These are phyloP conservation scores for Noturus placidus DNA, from an alignment of 2,113 vertebrate species.

Conservation along the genomic window DNA sequence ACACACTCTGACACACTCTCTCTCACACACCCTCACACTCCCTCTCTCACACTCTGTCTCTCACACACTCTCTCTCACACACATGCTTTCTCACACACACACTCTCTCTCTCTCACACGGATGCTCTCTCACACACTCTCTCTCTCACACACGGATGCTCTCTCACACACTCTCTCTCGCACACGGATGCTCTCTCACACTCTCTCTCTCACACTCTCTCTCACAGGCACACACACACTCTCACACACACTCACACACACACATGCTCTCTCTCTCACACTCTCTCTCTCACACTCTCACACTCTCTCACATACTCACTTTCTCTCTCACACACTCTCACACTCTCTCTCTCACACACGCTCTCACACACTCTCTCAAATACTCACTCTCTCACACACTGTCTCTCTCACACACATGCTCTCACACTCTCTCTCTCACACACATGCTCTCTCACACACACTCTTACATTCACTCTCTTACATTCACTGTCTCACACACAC, in stretches of 20 bases:
- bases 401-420: neutral
- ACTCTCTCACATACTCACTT: neutral
- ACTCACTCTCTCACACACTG: too few species aligned
- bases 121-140: neutral
- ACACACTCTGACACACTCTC: neutral
- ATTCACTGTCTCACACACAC: neutral
- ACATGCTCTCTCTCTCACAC: too few species aligned
- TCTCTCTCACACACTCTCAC: too few species aligned
- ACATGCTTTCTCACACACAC: neutral
- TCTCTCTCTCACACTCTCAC: neutral
- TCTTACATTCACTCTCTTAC: too few species aligned
- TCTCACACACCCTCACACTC: neutral
- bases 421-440: neutral
- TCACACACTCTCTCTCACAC: neutral
- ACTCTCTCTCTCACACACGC: too few species aligned
- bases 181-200: too few species aligned
- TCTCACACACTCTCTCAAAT: neutral
- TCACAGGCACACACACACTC: neutral
- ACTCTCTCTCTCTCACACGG: too few species aligned
- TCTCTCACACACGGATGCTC: too few species aligned
- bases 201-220: neutral
- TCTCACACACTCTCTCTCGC: too few species aligned
- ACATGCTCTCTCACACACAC: neutral
- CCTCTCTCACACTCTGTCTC: too few species aligned
- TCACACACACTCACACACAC: neutral